These are phyloP conservation scores for Theonella swinhoei DNA, from an alignment of 37 sponge, comb jelly and placozoan species.

Conservation along the genomic window DNA sequence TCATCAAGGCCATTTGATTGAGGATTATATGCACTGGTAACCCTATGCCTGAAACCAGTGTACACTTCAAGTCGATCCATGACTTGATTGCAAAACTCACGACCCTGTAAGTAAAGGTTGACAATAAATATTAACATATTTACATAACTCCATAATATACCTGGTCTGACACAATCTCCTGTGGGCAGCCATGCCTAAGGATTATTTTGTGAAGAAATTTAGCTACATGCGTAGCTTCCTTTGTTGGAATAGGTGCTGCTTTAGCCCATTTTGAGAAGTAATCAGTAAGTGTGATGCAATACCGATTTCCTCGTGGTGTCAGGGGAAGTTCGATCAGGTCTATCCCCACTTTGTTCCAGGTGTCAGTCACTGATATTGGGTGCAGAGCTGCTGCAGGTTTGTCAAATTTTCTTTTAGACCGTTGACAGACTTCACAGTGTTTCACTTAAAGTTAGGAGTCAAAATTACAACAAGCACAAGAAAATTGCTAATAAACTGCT, in stretches of 20 bases:
- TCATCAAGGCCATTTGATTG: slow-evolving; percentile 56
- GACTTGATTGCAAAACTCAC: slow-evolving; percentile 32
- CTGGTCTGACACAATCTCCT: slow-evolving; percentile 41
- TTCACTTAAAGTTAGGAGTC: too few species aligned
- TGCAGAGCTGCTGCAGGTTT: slow-evolving; percentile 27
- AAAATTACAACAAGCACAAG: too few species aligned
- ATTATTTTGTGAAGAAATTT: slow-evolving; percentile 27
- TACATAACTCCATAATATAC: too few species aligned
- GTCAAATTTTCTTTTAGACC: slow-evolving; percentile 19
- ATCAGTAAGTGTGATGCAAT: slow-evolving; percentile 12
- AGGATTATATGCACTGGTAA: slow-evolving; percentile 47
- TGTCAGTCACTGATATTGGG: slow-evolving; percentile 11
- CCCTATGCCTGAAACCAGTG: neutral
- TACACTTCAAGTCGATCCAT: neutral
- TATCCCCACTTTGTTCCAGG: slow-evolving; percentile 33
- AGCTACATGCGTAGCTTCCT: slow-evolving; percentile 21
- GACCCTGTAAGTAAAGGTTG: too few species aligned
- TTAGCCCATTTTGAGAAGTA: slow-evolving; percentile 23
- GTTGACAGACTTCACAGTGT: slow-evolving; percentile 35
- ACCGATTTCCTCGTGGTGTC: neutral
- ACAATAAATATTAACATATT: too few species aligned
- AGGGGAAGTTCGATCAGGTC: slow-evolving; percentile 35
- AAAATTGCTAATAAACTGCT: too few species aligned
- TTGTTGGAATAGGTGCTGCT: slow-evolving; percentile 3
- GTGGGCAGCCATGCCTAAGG: slow-evolving; percentile 22